Evolutionary conservation across 2,888 invertebrate species (phyloP).

Genomic region (Nowickia ferox): DNA sequence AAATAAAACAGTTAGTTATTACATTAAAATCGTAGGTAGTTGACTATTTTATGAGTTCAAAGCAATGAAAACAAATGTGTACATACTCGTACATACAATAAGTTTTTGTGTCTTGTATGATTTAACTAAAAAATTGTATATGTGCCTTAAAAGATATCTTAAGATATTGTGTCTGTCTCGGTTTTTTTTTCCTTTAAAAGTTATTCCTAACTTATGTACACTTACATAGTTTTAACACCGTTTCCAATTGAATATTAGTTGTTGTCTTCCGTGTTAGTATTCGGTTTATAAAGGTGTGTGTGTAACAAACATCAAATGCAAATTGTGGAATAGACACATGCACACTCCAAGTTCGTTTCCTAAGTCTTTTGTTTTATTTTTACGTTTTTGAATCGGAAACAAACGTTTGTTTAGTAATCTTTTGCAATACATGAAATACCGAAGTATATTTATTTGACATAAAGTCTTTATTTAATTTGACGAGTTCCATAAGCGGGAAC

Average conservation of each 20-base stretch:
- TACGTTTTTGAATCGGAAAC: background rate
- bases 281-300: background rate
- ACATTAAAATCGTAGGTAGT: no score
- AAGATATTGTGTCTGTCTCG: constrained; percentile 14
- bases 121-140: background rate
- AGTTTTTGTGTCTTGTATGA: background rate
- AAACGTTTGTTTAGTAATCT: background rate
- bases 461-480: no score
- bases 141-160: constrained; percentile 41
- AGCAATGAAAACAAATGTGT: background rate
- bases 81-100: background rate
- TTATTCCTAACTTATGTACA: background rate
- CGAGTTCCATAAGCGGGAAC: no score
- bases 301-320: no score
- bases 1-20: no score
- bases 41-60: background rate
- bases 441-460: no score
- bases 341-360: constrained; percentile 11
- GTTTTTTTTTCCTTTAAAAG: background rate
- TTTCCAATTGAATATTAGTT: background rate
- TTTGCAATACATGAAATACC: no score
- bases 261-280: background rate
- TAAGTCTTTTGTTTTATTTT: constrained; percentile 40
- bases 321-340: background rate
- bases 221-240: constrained; percentile 22